Base-by-base conservation (phyloP, 2,888 invertebrate species). In the Acrocera orbiculus region DNA sequence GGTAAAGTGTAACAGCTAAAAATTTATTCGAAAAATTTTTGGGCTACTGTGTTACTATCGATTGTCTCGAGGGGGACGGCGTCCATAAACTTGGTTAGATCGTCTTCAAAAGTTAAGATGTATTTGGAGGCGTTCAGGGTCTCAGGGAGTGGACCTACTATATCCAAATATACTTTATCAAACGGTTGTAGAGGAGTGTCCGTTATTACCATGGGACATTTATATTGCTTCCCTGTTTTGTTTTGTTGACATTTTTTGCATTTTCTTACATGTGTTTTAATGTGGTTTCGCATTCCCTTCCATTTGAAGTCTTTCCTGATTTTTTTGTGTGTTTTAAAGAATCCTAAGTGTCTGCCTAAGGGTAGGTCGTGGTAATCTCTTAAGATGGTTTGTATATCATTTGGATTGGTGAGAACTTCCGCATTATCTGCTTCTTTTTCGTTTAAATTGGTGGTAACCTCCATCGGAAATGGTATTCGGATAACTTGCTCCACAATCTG, bases 161-260 rank as follows among this genome's bases (percentile, higher is more conserved):
- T 27, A 11, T 37, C 37, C 13, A 37, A n/a, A 22, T 30, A 34
- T 3, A 34, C 16, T 30, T 37, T 34, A 3, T 34, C 37, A 16
- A 34, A 34, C 4, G 37, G 37, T 14, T 14, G 8, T 9, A 20
- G 10, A 5, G 31, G 27, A 10, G 27, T 30, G 8, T n/a, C 16
- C 7, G 30, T 34, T 17, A 37, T 33, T 11, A 15, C 17, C 30
- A 34, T 16, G 7, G 33, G 26, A 3, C 19, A 22, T 11, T 30
- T 29, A 2, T 19, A 20, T 5, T 26, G 5, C 20, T 7, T 25
- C 5, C n/a, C 7, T 5, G 4, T 4, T 17, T 35, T 35, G n/a
- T 23, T 35, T 10, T 7, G 10, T 25, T 25, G 24, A 10, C 35
- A 35, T 10, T 20, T 16, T 5, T 6, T 9, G 13, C 35, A 35